A percentile compares a stretch with the other conserved stretches of the same genome.
Conservation (phyloP, 2,888 invertebrate species). For the Aricia artaxerxes region DNA sequence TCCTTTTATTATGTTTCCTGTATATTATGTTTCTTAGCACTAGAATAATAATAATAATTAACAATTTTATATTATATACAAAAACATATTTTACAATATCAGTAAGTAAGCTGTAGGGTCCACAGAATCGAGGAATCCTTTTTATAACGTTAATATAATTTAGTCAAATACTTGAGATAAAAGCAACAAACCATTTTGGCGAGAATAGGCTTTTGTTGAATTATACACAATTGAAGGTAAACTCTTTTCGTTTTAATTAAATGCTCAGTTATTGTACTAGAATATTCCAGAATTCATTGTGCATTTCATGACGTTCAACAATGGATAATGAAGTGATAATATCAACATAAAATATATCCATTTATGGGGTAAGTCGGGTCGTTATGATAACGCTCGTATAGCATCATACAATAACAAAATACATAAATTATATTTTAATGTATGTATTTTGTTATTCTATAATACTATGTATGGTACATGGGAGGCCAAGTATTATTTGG, state of each 20-base stretch:
- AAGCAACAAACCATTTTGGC: not conserved
- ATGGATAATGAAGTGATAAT: slow-evolving; percentile 14
- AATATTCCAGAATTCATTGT: slow-evolving; percentile 19
- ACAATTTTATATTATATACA: too few species aligned
- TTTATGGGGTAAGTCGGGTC: not conserved
- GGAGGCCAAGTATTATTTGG: not conserved
- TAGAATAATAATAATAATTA: not conserved
- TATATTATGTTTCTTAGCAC: not conserved
- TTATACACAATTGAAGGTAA: slow-evolving; percentile 4
- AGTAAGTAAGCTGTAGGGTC: not conserved
- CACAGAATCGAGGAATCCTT: too few species aligned
- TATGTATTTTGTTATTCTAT: not conserved
- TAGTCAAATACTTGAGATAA: not conserved
- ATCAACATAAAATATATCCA: not conserved
- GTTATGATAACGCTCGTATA: not conserved
- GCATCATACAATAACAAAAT: too few species aligned
- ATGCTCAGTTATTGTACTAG: not conserved
- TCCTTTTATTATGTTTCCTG: too few species aligned
- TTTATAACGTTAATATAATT: not conserved
- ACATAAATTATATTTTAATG: not conserved
- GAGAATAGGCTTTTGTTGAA: not conserved
- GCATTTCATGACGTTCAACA: not conserved
- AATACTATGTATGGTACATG: not conserved
- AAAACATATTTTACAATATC: too few species aligned
- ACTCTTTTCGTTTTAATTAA: not conserved